These are phyloP conservation scores for Dufourea novaeangliae DNA, from an alignment of 1,140 invertebrate species.

Conservation along the genomic window DNA sequence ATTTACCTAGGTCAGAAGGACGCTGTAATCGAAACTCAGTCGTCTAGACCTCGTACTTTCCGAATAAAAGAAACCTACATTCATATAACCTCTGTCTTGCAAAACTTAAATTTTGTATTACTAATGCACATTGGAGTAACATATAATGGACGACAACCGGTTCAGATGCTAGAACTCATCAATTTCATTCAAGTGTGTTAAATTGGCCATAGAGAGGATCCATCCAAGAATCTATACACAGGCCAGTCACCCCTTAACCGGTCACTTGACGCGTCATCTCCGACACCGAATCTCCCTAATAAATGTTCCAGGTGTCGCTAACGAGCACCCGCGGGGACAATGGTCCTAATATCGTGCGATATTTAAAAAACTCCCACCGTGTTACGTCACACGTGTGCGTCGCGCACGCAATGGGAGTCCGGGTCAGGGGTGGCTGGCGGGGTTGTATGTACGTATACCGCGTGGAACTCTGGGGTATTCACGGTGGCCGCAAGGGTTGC, in stretches of 20 bases:
- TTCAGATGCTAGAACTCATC: too few species aligned
- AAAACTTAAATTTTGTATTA: too few species aligned
- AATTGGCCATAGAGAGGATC: neutral
- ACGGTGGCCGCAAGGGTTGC: constrained; percentile 53
- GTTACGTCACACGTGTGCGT: constrained; percentile 19
- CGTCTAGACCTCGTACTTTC: too few species aligned
- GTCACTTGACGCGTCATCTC: neutral
- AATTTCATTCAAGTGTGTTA: too few species aligned
- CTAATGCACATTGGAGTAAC: too few species aligned
- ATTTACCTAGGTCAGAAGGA: too few species aligned
- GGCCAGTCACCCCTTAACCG: too few species aligned
- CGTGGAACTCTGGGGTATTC: constrained; percentile 37
- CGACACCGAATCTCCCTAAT: neutral
- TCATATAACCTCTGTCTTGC: too few species aligned
- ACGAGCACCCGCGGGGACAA: neutral
- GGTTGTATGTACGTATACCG: too few species aligned
- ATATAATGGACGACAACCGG: too few species aligned
- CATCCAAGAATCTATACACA: neutral
- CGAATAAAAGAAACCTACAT: too few species aligned
- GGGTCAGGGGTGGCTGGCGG: constrained; percentile 41
- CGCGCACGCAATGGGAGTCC: neutral
- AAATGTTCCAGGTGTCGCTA: neutral
- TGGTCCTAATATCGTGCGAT: constrained; percentile 14
- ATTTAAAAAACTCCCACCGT: constrained; percentile 37
- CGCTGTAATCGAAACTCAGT: too few species aligned